Conservation (phyloP, 2,888 invertebrate species). For the Choreutis nemorana region DNA sequence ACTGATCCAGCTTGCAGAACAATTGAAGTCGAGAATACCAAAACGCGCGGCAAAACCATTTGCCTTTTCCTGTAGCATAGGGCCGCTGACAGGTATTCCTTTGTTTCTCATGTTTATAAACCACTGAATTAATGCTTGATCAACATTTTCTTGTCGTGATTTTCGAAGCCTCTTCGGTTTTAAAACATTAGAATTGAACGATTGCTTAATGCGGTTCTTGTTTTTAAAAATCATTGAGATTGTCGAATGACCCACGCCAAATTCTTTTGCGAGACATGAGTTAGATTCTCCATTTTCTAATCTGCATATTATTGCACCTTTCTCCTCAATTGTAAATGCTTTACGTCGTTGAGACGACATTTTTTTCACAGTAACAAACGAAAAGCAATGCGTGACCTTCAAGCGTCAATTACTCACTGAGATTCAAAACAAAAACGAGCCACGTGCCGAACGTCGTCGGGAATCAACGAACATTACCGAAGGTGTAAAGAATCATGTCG, state of each 20-base stretch:
- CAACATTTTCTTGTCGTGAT: slow-evolving; percentile 1
- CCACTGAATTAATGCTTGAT: slow-evolving; percentile 2
- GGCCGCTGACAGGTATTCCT: slow-evolving; percentile 1
- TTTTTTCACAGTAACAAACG: too few relatives aligned
- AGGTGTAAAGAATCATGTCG: too few relatives aligned
- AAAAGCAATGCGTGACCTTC: too few relatives aligned
- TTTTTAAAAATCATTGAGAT: slow-evolving; percentile 10
- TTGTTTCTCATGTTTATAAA: background rate
- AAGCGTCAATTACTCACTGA: too few relatives aligned
- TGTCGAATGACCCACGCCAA: slow-evolving; percentile 9
- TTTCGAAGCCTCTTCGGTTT: slow-evolving; percentile 4
- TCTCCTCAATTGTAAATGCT: too few relatives aligned
- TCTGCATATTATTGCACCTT: too few relatives aligned
- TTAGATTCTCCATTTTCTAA: slow-evolving; percentile 4
- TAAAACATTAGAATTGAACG: slow-evolving; percentile 5
- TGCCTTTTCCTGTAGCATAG: background rate
- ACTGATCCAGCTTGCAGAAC: slow-evolving; percentile 7
- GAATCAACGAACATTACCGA: too few relatives aligned
- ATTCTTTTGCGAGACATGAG: slow-evolving; percentile 7
- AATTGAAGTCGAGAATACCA: slow-evolving; percentile 3
- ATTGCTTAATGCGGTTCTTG: slow-evolving; percentile 3
- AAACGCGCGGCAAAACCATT: slow-evolving; percentile 4
- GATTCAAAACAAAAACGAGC: too few relatives aligned
- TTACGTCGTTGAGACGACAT: too few relatives aligned
- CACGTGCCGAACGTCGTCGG: too few relatives aligned